Conservation (phyloP, 2,113 vertebrate genomes). For the Emydocephalus ijimae region DNA sequence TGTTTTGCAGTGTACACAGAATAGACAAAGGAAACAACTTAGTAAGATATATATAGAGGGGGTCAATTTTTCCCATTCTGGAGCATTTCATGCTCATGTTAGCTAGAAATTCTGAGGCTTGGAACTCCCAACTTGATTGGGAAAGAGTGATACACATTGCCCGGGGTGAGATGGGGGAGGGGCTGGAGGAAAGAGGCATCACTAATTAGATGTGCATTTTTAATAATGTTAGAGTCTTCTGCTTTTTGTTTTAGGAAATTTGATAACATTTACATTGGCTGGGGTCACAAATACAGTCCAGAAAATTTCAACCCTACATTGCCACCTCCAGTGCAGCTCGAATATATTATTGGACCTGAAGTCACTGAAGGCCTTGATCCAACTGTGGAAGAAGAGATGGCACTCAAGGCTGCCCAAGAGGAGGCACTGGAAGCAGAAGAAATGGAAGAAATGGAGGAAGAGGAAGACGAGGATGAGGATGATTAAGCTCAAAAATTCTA, state of each 20-base stretch:
- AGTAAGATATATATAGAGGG: background rate
- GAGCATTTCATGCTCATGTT: background rate
- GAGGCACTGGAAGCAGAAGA: constrained; percentile 66
- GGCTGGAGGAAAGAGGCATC: background rate
- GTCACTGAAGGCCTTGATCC: constrained; percentile 82
- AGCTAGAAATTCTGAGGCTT: background rate
- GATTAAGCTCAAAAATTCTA: constrained; percentile 28
- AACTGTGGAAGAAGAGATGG: constrained; percentile 80
- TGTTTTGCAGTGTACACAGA: background rate
- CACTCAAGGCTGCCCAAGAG: constrained; percentile 71
- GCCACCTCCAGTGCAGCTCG: constrained; percentile 67
- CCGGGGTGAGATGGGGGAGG: background rate
- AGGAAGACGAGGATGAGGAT: constrained; percentile 74
- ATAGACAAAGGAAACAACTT: background rate
- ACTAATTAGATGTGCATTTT: background rate
- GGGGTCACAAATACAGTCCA: constrained; percentile 85
- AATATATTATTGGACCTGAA: constrained; percentile 79
- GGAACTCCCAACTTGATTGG: background rate
- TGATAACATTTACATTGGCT: constrained; percentile 92
- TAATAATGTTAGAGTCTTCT: constrained; percentile 2
- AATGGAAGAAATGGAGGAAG: constrained; percentile 71
- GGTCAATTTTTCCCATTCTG: background rate
- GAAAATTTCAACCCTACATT: constrained; percentile 71
- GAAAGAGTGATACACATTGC: background rate
- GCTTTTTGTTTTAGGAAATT: constrained; percentile 69